Evolutionary conservation across 1,140 invertebrate genomes (phyloP).

Genomic region (Rhopalosiphum padi): DNA sequence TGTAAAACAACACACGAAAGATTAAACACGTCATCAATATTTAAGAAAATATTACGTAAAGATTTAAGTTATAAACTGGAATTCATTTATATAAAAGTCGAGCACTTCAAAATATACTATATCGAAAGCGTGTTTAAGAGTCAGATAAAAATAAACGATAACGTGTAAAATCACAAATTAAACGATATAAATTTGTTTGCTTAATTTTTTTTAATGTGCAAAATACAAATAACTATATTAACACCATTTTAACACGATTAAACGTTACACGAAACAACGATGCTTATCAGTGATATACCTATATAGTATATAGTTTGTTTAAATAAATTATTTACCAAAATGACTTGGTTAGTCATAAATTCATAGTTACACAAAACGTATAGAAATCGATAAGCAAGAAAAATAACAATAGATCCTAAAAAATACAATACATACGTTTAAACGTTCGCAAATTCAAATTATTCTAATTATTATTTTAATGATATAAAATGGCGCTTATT

Average conservation of each 20-base stretch:
- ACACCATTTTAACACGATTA: background rate
- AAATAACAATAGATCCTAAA: background rate
- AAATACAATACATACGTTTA: background rate
- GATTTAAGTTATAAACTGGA: background rate
- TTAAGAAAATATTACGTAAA: background rate
- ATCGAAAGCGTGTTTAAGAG: background rate
- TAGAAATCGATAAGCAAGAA: background rate
- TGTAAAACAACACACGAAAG: background rate
- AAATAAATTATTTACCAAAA: background rate
- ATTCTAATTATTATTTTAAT: background rate
- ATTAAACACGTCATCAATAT: background rate
- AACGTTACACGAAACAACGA: background rate
- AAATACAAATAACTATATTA: background rate
- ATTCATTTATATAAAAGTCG: background rate
- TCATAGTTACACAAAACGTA: background rate
- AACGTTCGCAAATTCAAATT: background rate
- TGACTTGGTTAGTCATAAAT: background rate
- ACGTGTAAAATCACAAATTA: background rate
- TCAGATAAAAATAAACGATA: background rate
- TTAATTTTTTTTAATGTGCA: slow-evolving; percentile 7
- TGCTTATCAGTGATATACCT: background rate
- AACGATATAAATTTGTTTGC: background rate
- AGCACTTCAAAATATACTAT: background rate
- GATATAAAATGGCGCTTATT: background rate
- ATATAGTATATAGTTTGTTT: background rate